A percentile compares a stretch with the other conserved stretches of the same genome.
Evolutionary conservation across 2,888 invertebrate genomes (phyloP).

Genomic region (Operophtera brumata): DNA sequence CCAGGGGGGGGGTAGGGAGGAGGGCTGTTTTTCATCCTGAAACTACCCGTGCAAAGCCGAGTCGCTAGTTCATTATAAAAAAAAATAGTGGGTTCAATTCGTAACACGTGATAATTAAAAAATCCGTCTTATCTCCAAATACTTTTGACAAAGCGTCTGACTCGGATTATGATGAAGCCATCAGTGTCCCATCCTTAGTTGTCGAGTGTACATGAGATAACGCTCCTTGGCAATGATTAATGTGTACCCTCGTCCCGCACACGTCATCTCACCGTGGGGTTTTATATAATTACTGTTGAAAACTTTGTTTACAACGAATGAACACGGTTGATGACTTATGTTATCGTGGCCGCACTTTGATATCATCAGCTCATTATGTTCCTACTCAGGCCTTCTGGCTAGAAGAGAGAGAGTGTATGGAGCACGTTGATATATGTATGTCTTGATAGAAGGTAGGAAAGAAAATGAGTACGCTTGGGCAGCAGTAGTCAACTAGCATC

Average conservation of each 20-base stretch:
- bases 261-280: constrained; percentile 56
- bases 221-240: constrained; percentile 66
- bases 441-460: no score
- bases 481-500: no score
- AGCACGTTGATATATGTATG: not conserved
- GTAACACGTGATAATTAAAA: no score
- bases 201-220: constrained; percentile 57
- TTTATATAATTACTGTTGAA: constrained; percentile 63
- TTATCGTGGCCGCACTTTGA: constrained; percentile 8
- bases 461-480: no score
- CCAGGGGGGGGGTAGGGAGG: no score
- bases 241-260: constrained; percentile 61
- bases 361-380: constrained; percentile 7
- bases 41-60: no score
- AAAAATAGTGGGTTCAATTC: no score
- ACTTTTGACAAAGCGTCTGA: no score
- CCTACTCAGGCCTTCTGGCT: not conserved
- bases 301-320: constrained; percentile 53
- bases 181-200: constrained; percentile 32
- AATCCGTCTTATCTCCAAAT: no score
- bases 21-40: no score
- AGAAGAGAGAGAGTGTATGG: not conserved
- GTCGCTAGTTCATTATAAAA: no score
- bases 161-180: constrained; percentile 21
- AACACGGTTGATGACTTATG: constrained; percentile 31